A percentile compares a stretch with the other conserved stretches of the same genome.
phyloP scores from a whole-genome alignment of 2,888 invertebrate species.

The Ichneumoninae sp. region DNA sequence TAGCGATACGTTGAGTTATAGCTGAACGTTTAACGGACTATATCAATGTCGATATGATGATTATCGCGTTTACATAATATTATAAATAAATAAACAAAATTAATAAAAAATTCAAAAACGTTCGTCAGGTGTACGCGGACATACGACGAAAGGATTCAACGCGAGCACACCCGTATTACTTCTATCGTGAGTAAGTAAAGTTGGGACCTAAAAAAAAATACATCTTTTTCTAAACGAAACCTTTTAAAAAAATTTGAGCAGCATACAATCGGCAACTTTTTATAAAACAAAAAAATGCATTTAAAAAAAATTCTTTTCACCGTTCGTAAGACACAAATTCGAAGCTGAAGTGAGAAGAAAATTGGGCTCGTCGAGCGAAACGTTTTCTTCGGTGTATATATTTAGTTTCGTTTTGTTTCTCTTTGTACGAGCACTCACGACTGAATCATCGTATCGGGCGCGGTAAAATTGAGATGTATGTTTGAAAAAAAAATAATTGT shows the following conservation, averaged over 20 bases:
- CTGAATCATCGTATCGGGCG: slow-evolving; percentile 10
- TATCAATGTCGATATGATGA: slow-evolving; percentile 49
- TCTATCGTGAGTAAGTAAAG: slow-evolving; percentile 32
- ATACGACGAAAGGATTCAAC: slow-evolving; percentile 31
- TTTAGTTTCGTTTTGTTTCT: slow-evolving; percentile 2
- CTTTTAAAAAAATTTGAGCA: not conserved
- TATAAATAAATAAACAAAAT: slow-evolving; percentile 25
- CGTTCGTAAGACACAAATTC: not conserved
- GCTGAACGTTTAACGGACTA: slow-evolving; percentile 59
- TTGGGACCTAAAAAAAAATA: slow-evolving; percentile 55
- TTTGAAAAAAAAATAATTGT: not conserved
- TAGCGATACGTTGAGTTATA: slow-evolving; percentile 63
- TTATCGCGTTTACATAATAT: slow-evolving; percentile 41
- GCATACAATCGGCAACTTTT: slow-evolving; percentile 10
- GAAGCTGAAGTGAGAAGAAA: not conserved
- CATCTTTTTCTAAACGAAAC: slow-evolving; percentile 33
- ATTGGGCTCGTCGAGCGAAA: not conserved
- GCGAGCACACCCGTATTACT: slow-evolving; percentile 35
- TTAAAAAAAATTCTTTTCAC: not conserved
- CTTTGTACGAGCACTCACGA: not conserved
- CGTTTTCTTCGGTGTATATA: slow-evolving; percentile 8
- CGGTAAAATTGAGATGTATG: not conserved
- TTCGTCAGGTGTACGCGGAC: not conserved
- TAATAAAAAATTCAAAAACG: not conserved
- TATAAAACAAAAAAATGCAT: not conserved